Evolutionary conservation across 2,113 vertebrate species (phyloP).

Genomic region (Melanerpes formicivorus): DNA sequence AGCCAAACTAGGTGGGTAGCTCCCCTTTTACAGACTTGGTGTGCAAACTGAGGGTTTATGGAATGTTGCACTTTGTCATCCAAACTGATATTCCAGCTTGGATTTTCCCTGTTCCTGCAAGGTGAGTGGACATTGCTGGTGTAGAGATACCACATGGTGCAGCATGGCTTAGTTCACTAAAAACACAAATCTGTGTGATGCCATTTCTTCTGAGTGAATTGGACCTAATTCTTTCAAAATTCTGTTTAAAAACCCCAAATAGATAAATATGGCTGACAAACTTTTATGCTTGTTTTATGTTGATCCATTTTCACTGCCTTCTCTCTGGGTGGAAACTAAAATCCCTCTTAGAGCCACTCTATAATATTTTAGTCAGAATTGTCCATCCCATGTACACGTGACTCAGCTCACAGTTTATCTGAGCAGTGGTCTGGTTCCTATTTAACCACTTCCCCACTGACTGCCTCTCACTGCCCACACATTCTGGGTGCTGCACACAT

Average conservation of each 20-base stretch:
- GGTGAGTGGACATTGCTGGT: constrained; percentile 4
- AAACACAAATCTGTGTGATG: constrained; percentile 34
- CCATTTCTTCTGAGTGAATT: constrained; percentile 30
- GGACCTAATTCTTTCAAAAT: background rate
- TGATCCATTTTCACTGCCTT: background rate
- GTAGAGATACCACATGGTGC: constrained; percentile 20
- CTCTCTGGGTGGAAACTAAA: background rate
- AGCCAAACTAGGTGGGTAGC: background rate
- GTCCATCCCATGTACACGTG: rapidly evolving
- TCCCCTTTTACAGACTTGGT: background rate
- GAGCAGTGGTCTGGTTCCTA: background rate
- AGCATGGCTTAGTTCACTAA: constrained; percentile 48
- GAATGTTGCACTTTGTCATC: background rate
- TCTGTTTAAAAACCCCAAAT: rapidly evolving
- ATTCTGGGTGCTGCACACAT: background rate
- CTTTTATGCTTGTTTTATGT: background rate
- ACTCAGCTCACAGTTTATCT: rapidly evolving
- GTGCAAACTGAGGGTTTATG: constrained; percentile 1
- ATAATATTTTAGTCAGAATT: background rate
- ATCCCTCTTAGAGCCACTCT: background rate
- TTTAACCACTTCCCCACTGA: background rate
- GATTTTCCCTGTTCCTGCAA: constrained; percentile 1
- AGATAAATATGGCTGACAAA: background rate
- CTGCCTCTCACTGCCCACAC: background rate
- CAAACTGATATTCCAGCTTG: background rate